Evolutionary conservation across 2,113 vertebrate species (phyloP), one percentile per base, ranked within the genome.

Genomic region (Bubo bubo): DNA sequence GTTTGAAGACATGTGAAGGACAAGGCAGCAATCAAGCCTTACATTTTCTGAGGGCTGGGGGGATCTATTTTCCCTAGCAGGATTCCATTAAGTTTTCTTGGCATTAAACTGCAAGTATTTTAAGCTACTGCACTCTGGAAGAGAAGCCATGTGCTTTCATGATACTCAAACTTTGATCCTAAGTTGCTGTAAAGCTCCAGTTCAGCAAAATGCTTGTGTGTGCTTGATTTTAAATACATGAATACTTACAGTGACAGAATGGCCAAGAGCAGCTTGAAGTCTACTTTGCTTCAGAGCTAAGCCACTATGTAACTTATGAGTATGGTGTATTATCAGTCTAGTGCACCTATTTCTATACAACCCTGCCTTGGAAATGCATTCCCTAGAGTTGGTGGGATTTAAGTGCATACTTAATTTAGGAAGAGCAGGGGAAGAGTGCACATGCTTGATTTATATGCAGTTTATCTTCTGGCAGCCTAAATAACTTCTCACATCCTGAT

Each of bases 211-310:
- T 76, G 34, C 64, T 93, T 86, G 79, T 83, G 68, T 86, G 72
- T 52, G 95, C 91, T 94, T 85, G 83, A 97, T 97, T 97, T 96
- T 95, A 95, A 95, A 95, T 95, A 95, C 96, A 95, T 72, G 91
- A 93, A 94, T 95, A 89, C 96, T 96, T 96, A 97, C 49, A 91
- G 96, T 90, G 74, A 58, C 91, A 91, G 90, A 96, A 93, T 88
- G 93, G 92, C 81, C 92, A 96, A 86, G 87, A 96, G 90, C 95
- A 94, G 81, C n/a, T 93, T 81, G 93, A 97, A 97, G 95, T 94
- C 95, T 90, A 50, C 96, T 96, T 93, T 94, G 81, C 96, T 62
- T 93, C 90, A 56, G 49, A 94, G 90, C 91, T 96, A 91, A 97
- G 93, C 96, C 95, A 88, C 39, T 87, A 24, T 95, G 91, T 79